Evolutionary conservation across 37 sponge, comb jelly and placozoan genomes (phyloP).

Genomic region (Halisarca cf. caerulea): DNA sequence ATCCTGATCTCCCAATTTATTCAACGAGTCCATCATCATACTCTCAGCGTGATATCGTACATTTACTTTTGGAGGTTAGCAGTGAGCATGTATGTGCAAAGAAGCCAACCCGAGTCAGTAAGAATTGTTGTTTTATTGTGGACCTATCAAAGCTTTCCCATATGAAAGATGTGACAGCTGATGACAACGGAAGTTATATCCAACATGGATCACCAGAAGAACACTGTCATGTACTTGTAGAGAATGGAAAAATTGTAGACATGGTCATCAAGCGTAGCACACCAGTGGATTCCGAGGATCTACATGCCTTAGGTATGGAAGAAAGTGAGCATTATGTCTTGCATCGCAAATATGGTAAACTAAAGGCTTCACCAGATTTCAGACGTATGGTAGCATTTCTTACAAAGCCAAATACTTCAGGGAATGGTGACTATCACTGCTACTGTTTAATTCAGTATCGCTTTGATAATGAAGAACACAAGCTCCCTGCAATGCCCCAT

Average conservation of each 20-base stretch:
- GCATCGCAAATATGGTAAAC: neutral
- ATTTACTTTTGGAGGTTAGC: no score
- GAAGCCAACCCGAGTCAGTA: neutral
- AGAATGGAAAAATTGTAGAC: no score
- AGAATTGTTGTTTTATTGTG: neutral
- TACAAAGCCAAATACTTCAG: neutral
- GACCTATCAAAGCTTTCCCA: neutral
- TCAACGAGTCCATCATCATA: no score
- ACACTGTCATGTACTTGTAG: neutral
- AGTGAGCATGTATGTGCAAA: neutral
- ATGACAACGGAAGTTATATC: neutral
- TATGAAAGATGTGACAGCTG: slow-evolving; percentile 1
- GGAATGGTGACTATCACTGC: neutral
- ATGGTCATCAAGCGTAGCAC: neutral
- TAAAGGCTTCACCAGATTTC: neutral
- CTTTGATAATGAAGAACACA: neutral
- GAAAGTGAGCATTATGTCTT: neutral
- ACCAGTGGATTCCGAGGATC: neutral
- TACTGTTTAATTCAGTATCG: neutral
- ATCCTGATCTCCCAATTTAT: no score
- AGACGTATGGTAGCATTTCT: neutral
- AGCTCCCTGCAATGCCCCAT: neutral
- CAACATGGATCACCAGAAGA: neutral
- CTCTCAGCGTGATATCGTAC: no score
- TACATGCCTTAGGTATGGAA: neutral